A percentile compares a stretch with the other conserved stretches of the same genome.
Evolutionary conservation across 92 coral and sea anemone genomes (phyloP).

Genomic region (Montipora capitata): DNA sequence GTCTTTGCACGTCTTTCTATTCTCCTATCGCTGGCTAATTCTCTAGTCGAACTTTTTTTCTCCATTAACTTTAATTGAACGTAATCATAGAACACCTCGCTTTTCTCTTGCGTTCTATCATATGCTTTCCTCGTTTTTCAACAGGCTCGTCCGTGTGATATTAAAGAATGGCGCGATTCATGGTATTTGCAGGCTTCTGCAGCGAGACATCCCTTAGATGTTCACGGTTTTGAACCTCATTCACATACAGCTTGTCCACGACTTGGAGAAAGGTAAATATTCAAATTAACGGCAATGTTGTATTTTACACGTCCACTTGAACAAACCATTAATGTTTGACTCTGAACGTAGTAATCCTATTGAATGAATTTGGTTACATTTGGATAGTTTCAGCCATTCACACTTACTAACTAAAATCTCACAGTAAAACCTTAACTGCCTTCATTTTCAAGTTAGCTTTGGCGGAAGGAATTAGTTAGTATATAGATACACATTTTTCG

Average conservation of each 20-base stretch:
- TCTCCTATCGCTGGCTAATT: conserved; percentile 2
- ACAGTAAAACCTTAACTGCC: neutral
- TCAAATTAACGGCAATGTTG: conserved; percentile 28
- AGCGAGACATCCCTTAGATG: conserved; percentile 86
- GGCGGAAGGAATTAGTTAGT: conserved; percentile 28
- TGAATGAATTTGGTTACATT: conserved; percentile 14
- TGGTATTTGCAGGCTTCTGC: conserved; percentile 93
- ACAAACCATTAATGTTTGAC: conserved; percentile 67
- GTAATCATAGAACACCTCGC: conserved; percentile 42
- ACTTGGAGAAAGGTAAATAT: conserved; percentile 92
- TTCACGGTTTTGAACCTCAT: conserved; percentile 92
- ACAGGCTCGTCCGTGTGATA: conserved; percentile 95
- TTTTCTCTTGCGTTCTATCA: conserved; percentile 9
- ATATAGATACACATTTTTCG: conserved; percentile 16
- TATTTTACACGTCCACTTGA: conserved; percentile 67
- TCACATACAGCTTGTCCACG: conserved; percentile 92
- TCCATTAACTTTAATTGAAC: conserved; percentile 47
- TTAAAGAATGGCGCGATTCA: conserved; percentile 95
- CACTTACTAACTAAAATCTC: neutral
- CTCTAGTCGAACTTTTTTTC: conserved; percentile 2
- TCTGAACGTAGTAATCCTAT: conserved; percentile 12
- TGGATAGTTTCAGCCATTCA: conserved; percentile 14
- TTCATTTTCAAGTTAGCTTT: conserved; percentile 4
- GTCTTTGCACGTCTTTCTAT: neutral
- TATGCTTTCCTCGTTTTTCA: conserved; percentile 26